These are phyloP conservation scores for Intellagama lesueurii DNA, from an alignment of 2,797 vertebrate species.

Conservation along the genomic window DNA sequence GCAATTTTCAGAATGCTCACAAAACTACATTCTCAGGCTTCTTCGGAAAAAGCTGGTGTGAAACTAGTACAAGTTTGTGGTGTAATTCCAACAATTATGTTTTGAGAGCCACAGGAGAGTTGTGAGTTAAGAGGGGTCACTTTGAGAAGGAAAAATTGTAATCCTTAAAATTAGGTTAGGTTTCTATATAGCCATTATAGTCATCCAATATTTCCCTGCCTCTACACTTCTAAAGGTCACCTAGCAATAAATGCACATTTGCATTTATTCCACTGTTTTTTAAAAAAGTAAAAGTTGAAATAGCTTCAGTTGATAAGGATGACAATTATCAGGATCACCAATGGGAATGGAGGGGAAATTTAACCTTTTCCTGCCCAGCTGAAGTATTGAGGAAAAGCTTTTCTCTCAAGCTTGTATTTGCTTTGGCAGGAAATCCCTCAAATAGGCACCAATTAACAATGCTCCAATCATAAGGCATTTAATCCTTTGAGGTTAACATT, in stretches of 20 bases:
- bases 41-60: too few species aligned
- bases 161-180: neutral
- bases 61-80: neutral
- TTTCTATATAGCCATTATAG: neutral
- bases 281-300: neutral
- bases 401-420: neutral
- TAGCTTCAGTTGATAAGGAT: neutral
- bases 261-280: neutral
- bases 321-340: neutral
- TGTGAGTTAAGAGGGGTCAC: neutral
- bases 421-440: neutral
- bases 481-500: neutral
- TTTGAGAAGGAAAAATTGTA: neutral
- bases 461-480: neutral
- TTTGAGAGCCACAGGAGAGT: constrained; percentile 14
- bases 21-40: too few species aligned
- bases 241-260: neutral
- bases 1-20: too few species aligned
- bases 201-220: neutral
- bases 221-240: neutral
- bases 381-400: neutral
- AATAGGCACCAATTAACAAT: neutral
- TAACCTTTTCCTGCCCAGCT: neutral
- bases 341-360: neutral
- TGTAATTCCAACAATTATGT: neutral